A percentile compares a stretch with the other conserved stretches of the same genome.
Conservation (phyloP, 2,888 invertebrate genomes). For the Shargacucullia verbasci region DNA sequence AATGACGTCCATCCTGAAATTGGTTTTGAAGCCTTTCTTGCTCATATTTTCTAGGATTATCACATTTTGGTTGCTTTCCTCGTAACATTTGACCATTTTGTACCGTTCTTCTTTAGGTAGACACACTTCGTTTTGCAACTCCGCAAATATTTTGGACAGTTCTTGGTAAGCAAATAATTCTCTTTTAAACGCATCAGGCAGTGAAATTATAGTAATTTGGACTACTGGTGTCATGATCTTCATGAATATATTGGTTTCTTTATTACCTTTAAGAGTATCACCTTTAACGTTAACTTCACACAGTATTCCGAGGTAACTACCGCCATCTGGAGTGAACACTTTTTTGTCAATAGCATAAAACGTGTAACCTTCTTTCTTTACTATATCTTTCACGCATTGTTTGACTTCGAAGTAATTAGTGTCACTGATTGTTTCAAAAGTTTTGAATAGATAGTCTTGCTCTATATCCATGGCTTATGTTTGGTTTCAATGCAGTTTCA, state of each 20-base stretch:
- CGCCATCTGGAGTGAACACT: conserved; percentile 51
- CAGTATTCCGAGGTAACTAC: conserved; percentile 59
- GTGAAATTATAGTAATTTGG: conserved; percentile 44
- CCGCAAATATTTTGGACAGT: conserved; percentile 49
- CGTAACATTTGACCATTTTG: conserved; percentile 49
- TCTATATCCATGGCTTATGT: conserved; percentile 17
- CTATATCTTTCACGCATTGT: conserved; percentile 52
- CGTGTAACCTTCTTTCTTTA: conserved; percentile 55
- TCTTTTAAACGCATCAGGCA: conserved; percentile 55
- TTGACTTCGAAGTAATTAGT: conserved; percentile 29
- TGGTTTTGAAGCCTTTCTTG: conserved; percentile 61
- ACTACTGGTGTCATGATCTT: conserved; percentile 59
- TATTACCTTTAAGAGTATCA: conserved; percentile 47
- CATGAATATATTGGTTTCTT: conserved; percentile 65
- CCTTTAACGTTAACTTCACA: conserved; percentile 63
- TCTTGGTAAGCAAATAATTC: conserved; percentile 65
- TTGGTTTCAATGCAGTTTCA: neutral
- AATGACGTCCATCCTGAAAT: conserved; percentile 61
- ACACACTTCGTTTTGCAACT: conserved; percentile 54
- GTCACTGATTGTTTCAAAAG: conserved; percentile 6
- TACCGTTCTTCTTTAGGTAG: conserved; percentile 50
- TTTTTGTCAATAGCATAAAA: conserved; percentile 44
- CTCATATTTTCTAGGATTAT: conserved; percentile 60
- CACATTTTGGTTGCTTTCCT: conserved; percentile 44
- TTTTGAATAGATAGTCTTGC: conserved; percentile 11